phyloP scores from a whole-genome alignment of 2,888 invertebrate species.

The Andrena dorsata region DNA sequence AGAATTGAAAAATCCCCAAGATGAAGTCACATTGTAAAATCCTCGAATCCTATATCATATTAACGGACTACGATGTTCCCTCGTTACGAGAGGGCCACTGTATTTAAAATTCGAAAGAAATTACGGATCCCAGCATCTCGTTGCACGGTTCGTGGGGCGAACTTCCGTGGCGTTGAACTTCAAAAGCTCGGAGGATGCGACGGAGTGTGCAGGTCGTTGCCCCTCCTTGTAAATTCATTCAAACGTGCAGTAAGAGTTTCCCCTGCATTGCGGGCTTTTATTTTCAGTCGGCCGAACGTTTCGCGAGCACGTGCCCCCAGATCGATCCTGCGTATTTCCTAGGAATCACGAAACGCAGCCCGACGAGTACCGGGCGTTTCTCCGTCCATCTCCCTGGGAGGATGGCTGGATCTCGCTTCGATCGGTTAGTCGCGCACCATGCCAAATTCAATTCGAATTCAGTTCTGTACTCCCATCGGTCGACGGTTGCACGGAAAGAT shows the following conservation, averaged over 20 bases:
- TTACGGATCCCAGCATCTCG: not conserved
- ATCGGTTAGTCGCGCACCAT: conserved; percentile 43
- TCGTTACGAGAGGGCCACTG: not conserved
- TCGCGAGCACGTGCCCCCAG: conserved; percentile 51
- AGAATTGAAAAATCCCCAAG: too few relatives aligned
- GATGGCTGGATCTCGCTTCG: not conserved
- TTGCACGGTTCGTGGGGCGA: not conserved
- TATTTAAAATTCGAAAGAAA: not conserved
- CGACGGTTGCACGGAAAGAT: not conserved
- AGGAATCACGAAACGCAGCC: conserved; percentile 44
- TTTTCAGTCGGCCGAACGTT: conserved; percentile 58
- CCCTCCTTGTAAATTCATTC: conserved; percentile 19
- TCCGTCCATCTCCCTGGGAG: not conserved
- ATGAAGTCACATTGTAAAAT: too few relatives aligned
- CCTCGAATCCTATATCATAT: too few relatives aligned
- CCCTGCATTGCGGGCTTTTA: conserved; percentile 67
- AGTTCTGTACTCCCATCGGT: conserved; percentile 20
- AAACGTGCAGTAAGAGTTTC: conserved; percentile 36
- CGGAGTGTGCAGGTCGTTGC: conserved; percentile 34
- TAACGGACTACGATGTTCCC: not conserved
- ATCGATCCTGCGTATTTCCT: conserved; percentile 54
- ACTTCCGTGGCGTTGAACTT: conserved; percentile 10
- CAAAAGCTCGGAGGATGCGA: conserved; percentile 1
- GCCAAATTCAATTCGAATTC: conserved; percentile 42
- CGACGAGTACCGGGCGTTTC: not conserved